Base-by-base conservation (phyloP, 2,888 invertebrate genomes). In the Standfussiana lucernea region DNA sequence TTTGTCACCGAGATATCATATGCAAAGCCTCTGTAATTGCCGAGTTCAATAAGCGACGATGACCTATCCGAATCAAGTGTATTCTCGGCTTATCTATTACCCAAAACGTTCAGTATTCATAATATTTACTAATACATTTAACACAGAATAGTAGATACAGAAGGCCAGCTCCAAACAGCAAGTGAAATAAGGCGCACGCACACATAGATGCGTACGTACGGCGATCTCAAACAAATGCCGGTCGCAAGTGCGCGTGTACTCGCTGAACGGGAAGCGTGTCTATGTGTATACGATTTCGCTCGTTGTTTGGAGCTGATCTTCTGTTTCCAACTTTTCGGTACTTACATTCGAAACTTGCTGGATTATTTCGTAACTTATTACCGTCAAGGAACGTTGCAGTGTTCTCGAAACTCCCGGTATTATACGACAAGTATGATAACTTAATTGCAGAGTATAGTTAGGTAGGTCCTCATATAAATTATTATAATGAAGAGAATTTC, bases 371-470 rank as follows among this genome's bases (percentile, higher is more conserved):
- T 32, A 65, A 28, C 24, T 37, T 37, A 59, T 35, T 56, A 65
- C 32, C 10, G 42, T 64, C 28, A 32, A 32, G n/a, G 32, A 42
- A 50, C 53, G 21, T 40, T 28, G 18, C 42, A 24, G 10, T 35
- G 6, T 77, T 53, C 68, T 68, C 45, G 24, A 64, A 69, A 77
- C 69, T 40, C 40, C 40, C 37, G 6, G 28, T 68, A 28, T 64
- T 32, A 66, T 21, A 18, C 35, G 21, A 77, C 37, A 45, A 45
- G 53, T 32, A 37, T 53, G n/a, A n/a, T 45, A 64, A 77, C 53
- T 56, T 62, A 45, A 68, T 77, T 47, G n/a, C 35, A 62, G n/a
- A 45, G 45, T 40, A 47, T 56, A 77, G 28, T 40, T 28, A 76
- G 15, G 40, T 69, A 69, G 15, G 40, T 69, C 65, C 64, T 47